Percentiles rank a stretch among this genome's conserved stretches.
Evolutionary conservation across 2,113 vertebrate genomes (phyloP).

Genomic region (Pedetes capensis): DNA sequence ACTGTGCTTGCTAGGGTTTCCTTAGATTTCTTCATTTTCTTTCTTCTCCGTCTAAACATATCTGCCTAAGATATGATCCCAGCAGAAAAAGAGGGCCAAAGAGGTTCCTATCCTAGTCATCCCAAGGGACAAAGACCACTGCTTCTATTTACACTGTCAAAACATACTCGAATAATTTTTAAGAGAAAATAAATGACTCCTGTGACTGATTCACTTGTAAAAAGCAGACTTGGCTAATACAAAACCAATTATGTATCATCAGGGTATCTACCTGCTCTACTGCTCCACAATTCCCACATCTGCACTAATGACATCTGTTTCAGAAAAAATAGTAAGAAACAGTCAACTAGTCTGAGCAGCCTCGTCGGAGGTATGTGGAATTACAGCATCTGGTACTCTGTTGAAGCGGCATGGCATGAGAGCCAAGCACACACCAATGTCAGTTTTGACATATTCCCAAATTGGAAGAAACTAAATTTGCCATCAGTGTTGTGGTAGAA

Average conservation of each 20-base stretch:
- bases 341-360: background rate
- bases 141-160: background rate
- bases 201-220: background rate
- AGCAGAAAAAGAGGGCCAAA: background rate
- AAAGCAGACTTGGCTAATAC: conserved; percentile 22
- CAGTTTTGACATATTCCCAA: conserved; percentile 56
- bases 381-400: conserved; percentile 14
- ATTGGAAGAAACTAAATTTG: conserved; percentile 72
- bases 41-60: conserved; percentile 25
- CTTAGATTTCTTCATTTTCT: conserved; percentile 26
- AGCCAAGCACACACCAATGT: conserved; percentile 49
- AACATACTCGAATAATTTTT: background rate
- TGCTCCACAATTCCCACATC: background rate
- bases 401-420: conserved; percentile 20
- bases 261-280: background rate
- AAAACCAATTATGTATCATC: background rate
- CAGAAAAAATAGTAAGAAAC: conserved; percentile 42
- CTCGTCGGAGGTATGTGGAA: background rate
- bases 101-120: background rate
- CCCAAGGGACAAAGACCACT: background rate
- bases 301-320: conserved; percentile 20
- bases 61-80: background rate
- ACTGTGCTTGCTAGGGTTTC: background rate
- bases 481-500: conserved; percentile 69
- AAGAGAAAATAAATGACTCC: conserved; percentile 18